Percentiles rank a stretch among this genome's conserved stretches.
phyloP scores from a whole-genome alignment of 2,113 vertebrate species.

The Artemisiospiza belli region DNA sequence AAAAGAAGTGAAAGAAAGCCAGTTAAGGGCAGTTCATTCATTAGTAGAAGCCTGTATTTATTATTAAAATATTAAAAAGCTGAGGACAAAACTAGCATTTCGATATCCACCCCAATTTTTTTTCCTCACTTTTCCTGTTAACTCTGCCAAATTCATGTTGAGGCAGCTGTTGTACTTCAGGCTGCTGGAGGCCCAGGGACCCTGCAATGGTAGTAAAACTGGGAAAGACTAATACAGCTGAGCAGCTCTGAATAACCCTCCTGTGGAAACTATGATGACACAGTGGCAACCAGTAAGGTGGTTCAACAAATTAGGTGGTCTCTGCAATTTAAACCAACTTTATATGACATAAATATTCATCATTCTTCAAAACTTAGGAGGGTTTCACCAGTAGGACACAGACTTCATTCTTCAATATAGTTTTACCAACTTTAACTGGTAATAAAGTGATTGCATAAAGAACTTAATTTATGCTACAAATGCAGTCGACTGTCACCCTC shows the following conservation, averaged over 20 bases:
- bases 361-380: not conserved
- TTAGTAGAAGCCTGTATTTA: not conserved
- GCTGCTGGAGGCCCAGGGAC: constrained; percentile 37
- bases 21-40: not conserved
- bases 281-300: not conserved
- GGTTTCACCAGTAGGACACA: not conserved
- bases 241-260: constrained; percentile 25
- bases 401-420: not conserved
- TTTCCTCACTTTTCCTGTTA: not conserved
- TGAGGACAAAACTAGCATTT: not conserved
- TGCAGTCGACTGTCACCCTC: not conserved
- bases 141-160: constrained; percentile 27
- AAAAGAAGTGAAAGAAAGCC: not conserved
- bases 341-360: not conserved
- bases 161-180: constrained; percentile 20
- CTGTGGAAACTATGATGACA: constrained; percentile 24
- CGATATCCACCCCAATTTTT: not conserved
- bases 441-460: not conserved
- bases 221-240: constrained; percentile 32
- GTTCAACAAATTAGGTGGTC: constrained; percentile 36
- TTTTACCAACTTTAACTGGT: not conserved
- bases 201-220: constrained; percentile 20
- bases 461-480: not conserved
- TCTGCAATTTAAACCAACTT: not conserved
- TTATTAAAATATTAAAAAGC: not conserved